phyloP scores from a whole-genome alignment of 92 coral and sea anemone species.

The Zoanthus solanderi region DNA sequence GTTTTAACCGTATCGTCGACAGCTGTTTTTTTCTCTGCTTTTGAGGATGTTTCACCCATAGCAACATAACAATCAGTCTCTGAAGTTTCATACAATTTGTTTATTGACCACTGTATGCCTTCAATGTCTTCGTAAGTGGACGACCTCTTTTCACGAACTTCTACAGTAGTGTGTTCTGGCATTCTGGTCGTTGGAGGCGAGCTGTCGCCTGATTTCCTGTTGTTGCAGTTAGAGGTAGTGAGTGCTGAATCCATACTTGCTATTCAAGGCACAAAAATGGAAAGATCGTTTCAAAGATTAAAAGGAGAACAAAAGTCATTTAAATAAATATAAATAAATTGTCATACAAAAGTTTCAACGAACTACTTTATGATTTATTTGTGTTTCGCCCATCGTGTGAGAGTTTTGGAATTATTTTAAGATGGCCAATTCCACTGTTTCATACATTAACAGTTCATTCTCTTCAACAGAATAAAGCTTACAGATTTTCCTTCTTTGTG shows the following conservation, averaged over 20 bases:
- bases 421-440: too few relatives aligned
- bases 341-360: too few relatives aligned
- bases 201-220: not conserved
- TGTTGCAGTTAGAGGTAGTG: slow-evolving; percentile 2
- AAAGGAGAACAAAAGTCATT: too few relatives aligned
- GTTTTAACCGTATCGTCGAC: not conserved
- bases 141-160: slow-evolving; percentile 40
- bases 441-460: too few relatives aligned
- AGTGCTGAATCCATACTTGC: slow-evolving; percentile 1
- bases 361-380: too few relatives aligned
- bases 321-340: too few relatives aligned
- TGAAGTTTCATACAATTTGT: slow-evolving; percentile 21
- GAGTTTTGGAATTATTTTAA: too few relatives aligned
- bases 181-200: not conserved
- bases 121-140: slow-evolving; percentile 41
- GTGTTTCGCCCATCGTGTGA: too few relatives aligned
- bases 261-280: not conserved
- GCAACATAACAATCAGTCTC: slow-evolving; percentile 32
- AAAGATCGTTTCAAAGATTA: too few relatives aligned
- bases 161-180: not conserved
- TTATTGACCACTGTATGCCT: slow-evolving; percentile 23
- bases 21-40: not conserved
- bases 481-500: too few relatives aligned
- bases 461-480: too few relatives aligned
- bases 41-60: not conserved